These are phyloP conservation scores for Pteronura brasiliensis DNA, from an alignment of 2,113 vertebrate genomes.

Conservation along the genomic window DNA sequence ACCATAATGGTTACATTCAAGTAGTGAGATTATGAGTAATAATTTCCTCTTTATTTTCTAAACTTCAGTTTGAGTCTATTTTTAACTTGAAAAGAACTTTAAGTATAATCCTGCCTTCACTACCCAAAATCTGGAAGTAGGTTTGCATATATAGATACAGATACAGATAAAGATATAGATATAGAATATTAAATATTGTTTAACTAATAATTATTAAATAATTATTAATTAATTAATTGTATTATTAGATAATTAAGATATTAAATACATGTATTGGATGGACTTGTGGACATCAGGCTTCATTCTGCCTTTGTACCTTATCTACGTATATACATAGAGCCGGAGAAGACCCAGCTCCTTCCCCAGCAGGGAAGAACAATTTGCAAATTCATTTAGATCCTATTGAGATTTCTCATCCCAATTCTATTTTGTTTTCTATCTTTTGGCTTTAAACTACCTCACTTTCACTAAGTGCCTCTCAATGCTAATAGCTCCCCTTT, in stretches of 20 bases:
- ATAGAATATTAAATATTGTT: not conserved
- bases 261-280: not conserved
- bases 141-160: not conserved
- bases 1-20: not conserved
- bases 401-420: conserved; percentile 4
- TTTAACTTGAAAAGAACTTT: conserved; percentile 18
- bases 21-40: not conserved
- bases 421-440: conserved; percentile 11
- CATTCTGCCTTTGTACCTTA: not conserved
- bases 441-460: not conserved
- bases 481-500: not conserved
- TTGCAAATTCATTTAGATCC: conserved; percentile 40
- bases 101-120: not conserved
- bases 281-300: not conserved
- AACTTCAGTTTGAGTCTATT: conserved; percentile 31
- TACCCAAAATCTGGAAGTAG: not conserved
- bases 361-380: not conserved
- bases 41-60: conserved; percentile 27
- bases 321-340: not conserved
- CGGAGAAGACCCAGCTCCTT: not conserved
- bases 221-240: not conserved
- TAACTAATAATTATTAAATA: not conserved
- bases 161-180: not conserved
- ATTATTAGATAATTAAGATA: not conserved
- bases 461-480: not conserved